A percentile compares a stretch with the other conserved stretches of the same genome.
Conservation (phyloP, 2,888 invertebrate genomes). For the Thecophora atra region DNA sequence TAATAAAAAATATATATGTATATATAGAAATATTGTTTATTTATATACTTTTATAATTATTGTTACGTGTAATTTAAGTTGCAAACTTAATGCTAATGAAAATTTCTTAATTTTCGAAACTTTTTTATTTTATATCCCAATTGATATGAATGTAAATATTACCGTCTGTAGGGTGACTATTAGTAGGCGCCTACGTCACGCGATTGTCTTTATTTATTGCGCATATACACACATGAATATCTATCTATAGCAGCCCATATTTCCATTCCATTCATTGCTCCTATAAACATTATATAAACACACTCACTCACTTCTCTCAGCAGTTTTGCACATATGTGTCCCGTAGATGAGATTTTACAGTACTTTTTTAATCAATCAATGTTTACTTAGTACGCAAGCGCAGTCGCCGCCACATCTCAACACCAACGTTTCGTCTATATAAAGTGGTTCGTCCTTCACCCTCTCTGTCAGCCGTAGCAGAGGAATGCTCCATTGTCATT, state of each 20-base stretch:
- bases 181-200: not conserved
- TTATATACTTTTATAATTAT: too few relatives aligned
- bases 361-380: constrained; percentile 1
- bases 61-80: too few relatives aligned
- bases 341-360: constrained; percentile 27
- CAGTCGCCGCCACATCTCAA: constrained; percentile 4
- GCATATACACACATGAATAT: not conserved
- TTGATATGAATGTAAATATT: too few relatives aligned
- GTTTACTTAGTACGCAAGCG: constrained; percentile 31
- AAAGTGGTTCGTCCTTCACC: not conserved
- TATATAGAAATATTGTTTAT: too few relatives aligned
- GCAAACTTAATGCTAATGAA: too few relatives aligned
- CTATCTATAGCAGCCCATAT: too few relatives aligned
- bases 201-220: not conserved
- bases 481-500: constrained; percentile 2
- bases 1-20: too few relatives aligned
- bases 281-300: not conserved
- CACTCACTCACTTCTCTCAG: constrained; percentile 29
- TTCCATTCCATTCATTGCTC: constrained; percentile 12
- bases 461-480: constrained; percentile 4
- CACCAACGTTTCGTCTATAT: not conserved
- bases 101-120: too few relatives aligned
- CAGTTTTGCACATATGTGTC: constrained; percentile 2
- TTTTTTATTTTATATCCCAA: too few relatives aligned
- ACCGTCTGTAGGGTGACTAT: constrained; percentile 8